Base-by-base conservation (phyloP, 1,140 invertebrate species). In the Leptonema lineaticorne region DNA sequence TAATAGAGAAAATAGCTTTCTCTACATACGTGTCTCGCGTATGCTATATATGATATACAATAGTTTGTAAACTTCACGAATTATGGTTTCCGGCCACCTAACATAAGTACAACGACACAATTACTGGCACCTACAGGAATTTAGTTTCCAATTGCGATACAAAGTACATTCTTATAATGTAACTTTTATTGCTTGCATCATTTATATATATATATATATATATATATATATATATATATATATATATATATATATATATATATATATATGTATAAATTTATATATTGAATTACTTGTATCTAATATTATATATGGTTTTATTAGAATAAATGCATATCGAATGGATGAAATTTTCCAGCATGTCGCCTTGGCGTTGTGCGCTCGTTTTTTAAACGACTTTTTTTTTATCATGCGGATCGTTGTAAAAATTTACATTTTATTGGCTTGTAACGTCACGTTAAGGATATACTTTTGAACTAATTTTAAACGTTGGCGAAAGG, bases 361-460 rank as follows among this genome's bases (percentile, higher is more conserved):
- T n/a, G n/a, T n/a, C n/a, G n/a, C n/a, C n/a, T n/a, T n/a, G n/a
- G n/a, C n/a, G n/a, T n/a, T n/a, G n/a, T n/a, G n/a, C n/a, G n/a
- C n/a, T n/a, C n/a, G n/a, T n/a, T 53, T 53, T 53, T 53, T 53
- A 24, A 53, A 41, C 2, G 37, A 41, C 30, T n/a, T n/a, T n/a
- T n/a, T n/a, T n/a, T n/a, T n/a, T n/a, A n/a, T n/a, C n/a, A 33
- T 33, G 30, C 5, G 16, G 7, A 11, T 26, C 50, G 50, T 22
- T 24, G 50, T 53, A 53, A 53, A 53, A 53, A 53, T 53, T 53
- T 53, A 53, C 50, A 53, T 53, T 53, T 53, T 53, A 53, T 53
- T 53, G 50, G 50, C 20, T 53, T 22, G 50, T 22, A 41, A 41
- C 37, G 37, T 41, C 37, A 41, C 37, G 37, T 41, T 41, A 41